Conservation (phyloP, 2,797 vertebrate species). For the Malurus splendens region DNA sequence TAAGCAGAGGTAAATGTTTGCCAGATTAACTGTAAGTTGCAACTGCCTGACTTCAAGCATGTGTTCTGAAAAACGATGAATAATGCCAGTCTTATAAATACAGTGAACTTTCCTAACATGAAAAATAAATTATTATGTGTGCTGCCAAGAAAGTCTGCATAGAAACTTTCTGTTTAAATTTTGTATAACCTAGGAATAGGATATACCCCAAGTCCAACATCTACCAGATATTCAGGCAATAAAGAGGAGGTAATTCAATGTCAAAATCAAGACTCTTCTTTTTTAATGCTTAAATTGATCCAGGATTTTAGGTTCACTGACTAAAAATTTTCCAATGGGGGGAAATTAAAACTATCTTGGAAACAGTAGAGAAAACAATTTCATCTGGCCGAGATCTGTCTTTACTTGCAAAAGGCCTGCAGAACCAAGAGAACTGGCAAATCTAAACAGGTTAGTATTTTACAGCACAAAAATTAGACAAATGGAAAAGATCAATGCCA, state of each 20-base stretch:
- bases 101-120: not conserved
- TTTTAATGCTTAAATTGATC: fast-evolving
- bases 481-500: not conserved
- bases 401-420: not conserved
- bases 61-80: not conserved
- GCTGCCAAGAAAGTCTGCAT: not conserved
- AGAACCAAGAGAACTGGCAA: not conserved
- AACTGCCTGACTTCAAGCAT: conserved; percentile 3
- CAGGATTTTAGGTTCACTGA: not conserved
- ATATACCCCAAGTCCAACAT: not conserved
- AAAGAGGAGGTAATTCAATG: not conserved
- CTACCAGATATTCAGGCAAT: not conserved
- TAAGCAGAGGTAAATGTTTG: not conserved
- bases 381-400: not conserved
- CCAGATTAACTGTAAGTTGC: not conserved
- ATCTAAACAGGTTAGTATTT: not conserved
- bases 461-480: not conserved
- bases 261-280: not conserved
- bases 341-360: not conserved
- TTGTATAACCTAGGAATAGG: not conserved
- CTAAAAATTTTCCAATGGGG: not conserved
- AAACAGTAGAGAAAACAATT: not conserved
- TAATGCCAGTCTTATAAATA: conserved; percentile 25
- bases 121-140: not conserved
- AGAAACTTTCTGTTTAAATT: not conserved